Evolutionary conservation across 1,140 invertebrate species (phyloP), one percentile per base, ranked within the genome.

Genomic region (Cherax quadricarinatus): DNA sequence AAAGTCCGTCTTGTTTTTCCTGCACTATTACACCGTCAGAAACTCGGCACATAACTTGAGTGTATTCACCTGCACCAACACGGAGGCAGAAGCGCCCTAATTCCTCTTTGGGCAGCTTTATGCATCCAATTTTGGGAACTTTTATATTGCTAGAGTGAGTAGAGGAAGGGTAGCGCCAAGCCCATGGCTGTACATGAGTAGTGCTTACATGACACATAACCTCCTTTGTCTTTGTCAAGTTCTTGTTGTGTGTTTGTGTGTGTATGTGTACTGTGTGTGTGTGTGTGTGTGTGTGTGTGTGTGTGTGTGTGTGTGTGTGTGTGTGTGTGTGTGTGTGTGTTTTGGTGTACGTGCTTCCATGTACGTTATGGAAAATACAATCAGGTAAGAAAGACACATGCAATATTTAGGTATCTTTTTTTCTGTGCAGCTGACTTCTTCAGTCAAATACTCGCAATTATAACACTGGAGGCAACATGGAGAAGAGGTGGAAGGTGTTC

Each of bases 71-170:
- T 75, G 5, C 70, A 75, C 70, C 14, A 75, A 30, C 70, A 75
- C 70, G 14, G n/a, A 9, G 14, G n/a, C 70, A 6, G 7, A 6
- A 30, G 18, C n/a, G n/a, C 1, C 70, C 70, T 75, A 75, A 75
- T 75, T 75, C 70, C 70, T 75, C 70, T 75, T 21, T 30, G 12
- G 70, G 70, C 70, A 75, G 70, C 70, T 75, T 75, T 75, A 75
- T 75, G 70, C 70, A 75, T 75, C 70, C 70, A 75, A 75, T 75
- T 75, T 75, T n/a, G 18, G 18, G 70, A 75, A 75, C 70, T 75
- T 75, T 75, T 75, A n/a, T 75, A 75, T 75, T 75, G 70, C 70
- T 75, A 75, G 18, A 75, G 70, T 30, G 70, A 75, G 70, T 14
- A 7, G 53, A 57, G 70, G 1, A 5, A 12, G 70, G 70, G n/a